These are phyloP conservation scores for Oryctolagus cuniculus DNA, from an alignment of 2,113 vertebrate genomes.

Conservation along the genomic window DNA sequence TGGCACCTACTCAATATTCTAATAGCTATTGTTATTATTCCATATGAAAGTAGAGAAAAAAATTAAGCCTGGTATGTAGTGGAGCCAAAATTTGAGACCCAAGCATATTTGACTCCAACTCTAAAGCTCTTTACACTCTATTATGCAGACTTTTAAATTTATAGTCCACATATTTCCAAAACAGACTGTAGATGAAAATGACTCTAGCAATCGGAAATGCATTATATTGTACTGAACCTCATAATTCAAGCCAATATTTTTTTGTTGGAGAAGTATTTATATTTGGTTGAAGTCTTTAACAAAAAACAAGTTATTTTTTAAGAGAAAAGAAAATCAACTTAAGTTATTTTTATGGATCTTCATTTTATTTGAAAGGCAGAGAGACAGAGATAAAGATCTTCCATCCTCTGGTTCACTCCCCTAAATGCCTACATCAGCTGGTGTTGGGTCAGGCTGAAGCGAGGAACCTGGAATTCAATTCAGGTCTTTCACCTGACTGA, in stretches of 20 bases:
- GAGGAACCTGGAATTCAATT: too few species aligned
- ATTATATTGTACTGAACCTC: neutral
- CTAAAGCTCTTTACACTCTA: neutral
- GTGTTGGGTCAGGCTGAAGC: too few species aligned
- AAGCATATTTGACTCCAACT: neutral
- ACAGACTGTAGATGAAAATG: conserved; percentile 1
- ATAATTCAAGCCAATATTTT: conserved; percentile 18
- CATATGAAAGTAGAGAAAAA: conserved; percentile 14
- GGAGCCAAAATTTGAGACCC: neutral
- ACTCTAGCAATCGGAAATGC: neutral
- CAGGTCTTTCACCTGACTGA: too few species aligned
- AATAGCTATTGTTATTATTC: neutral
- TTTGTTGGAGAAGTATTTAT: neutral
- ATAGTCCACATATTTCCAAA: neutral
- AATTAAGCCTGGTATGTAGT: neutral
- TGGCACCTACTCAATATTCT: neutral
- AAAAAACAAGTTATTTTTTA: conserved; percentile 13
- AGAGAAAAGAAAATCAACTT: neutral
- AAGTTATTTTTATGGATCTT: neutral
- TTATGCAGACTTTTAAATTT: neutral
- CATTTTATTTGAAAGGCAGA: too few species aligned
- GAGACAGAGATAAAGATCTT: too few species aligned
- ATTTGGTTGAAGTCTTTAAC: conserved; percentile 19
- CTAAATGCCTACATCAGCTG: too few species aligned
- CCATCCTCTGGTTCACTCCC: too few species aligned